Conservation (phyloP, 2,888 invertebrate genomes). For the Chirona hameri region DNA sequence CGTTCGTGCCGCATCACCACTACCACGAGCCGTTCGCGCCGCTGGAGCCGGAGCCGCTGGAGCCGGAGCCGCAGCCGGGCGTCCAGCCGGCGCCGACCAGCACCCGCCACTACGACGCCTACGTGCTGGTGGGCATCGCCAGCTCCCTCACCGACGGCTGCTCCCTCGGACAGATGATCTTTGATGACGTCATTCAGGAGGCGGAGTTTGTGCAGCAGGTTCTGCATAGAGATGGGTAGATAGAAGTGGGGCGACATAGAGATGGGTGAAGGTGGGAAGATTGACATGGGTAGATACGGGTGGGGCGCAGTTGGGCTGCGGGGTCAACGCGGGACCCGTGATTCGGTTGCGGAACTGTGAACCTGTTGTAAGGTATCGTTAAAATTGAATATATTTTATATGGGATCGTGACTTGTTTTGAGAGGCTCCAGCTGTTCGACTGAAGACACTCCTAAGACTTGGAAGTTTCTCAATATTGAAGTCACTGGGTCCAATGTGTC, state of each 20-base stretch:
- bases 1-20: no score
- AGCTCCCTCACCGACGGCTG: neutral
- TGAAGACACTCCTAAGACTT: no score
- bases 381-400: neutral
- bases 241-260: neutral
- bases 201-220: neutral
- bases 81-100: neutral
- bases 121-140: neutral
- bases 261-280: neutral
- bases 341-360: neutral
- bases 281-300: no score
- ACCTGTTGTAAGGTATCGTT: neutral
- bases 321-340: neutral
- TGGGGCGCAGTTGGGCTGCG: neutral
- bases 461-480: no score
- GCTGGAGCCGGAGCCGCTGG: neutral
- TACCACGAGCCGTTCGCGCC: no score
- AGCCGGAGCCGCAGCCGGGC: neutral
- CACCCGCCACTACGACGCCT: neutral
- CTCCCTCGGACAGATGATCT: neutral
- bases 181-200: constrained; percentile 22
- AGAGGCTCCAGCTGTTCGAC: no score
- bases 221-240: neutral
- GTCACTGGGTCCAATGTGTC: no score
- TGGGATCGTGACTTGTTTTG: neutral